Evolutionary conservation across 2,797 vertebrate species (phyloP), one percentile per base, ranked within the genome.

Genomic region (Myotis planiceps): DNA sequence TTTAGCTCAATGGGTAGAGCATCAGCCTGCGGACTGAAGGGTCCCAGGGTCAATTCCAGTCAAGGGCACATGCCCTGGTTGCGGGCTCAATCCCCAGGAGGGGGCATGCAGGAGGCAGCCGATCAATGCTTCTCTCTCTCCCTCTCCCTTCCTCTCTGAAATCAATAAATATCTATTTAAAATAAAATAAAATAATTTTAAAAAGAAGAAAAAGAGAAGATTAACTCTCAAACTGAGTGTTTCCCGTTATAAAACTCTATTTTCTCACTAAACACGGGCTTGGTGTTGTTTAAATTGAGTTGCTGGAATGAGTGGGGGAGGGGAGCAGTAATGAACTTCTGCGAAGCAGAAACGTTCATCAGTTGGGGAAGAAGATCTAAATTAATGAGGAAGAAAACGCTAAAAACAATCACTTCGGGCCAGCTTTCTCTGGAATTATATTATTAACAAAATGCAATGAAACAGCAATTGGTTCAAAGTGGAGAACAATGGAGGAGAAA

Each of bases 211-310:
- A 27, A 85, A 32, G 79, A 96, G 65, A 78, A 98, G 76, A 97
- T 97, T 96, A 97, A 89, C 88, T 97, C 87, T 92, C 91, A 93
- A 94, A 97, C 94, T 79, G 96, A 88, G 75, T 92, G 80, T 95
- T 98, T 97, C 88, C 87, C 91, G 93, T 97, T 97, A 95, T 85
- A 85, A 97, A 96, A 93, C 75, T 93, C 92, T 66, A 95, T 92
- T 92, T 97, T 97, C 87, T 81, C 75, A 53, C 47, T 88, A 89
- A 95, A 92, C 45, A 55, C 79, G 13, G 7, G 76, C 95, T 82
- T 60, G 45, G 32, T 34, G 68, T 34, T 63, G n/a, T 93, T 97
- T 93, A 93, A 91, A 92, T 66, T 63, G 53, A 18, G 21, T 65
- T 42, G 37, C 37, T 72, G 74, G 49, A 78, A 90, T 81, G 74